phyloP scores from a whole-genome alignment of 2,113 vertebrate species.

The Channa argus region DNA sequence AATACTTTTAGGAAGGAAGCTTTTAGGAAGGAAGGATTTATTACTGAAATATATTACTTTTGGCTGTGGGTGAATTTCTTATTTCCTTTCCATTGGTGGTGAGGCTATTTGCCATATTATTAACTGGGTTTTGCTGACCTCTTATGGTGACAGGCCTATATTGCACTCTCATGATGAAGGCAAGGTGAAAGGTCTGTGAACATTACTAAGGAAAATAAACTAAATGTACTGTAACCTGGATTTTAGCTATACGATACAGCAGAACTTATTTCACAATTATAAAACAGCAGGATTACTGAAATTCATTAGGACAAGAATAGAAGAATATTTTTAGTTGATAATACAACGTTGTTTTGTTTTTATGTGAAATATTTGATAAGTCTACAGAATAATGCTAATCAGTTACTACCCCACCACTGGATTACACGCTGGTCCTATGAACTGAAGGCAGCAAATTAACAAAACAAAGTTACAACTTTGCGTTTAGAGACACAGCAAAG shows the following conservation, averaged over 20 bases:
- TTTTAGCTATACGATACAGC: neutral
- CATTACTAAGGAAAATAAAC: neutral
- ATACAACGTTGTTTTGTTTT: too few relatives aligned
- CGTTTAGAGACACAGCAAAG: neutral
- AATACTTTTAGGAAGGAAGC: too few relatives aligned
- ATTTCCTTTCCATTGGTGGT: neutral
- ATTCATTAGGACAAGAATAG: neutral
- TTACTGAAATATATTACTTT: too few relatives aligned
- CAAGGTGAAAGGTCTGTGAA: neutral
- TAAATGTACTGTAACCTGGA: neutral
- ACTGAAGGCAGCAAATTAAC: neutral
- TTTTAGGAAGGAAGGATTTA: too few relatives aligned
- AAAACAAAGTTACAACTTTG: neutral
- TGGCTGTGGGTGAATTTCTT: too few relatives aligned
- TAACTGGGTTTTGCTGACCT: slow-evolving; percentile 58
- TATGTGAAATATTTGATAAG: neutral
- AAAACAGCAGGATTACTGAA: neutral
- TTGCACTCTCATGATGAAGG: slow-evolving; percentile 38
- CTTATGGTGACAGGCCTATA: slow-evolving; percentile 56
- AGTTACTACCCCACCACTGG: neutral
- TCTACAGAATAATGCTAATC: neutral
- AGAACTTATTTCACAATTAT: neutral
- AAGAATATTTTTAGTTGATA: neutral
- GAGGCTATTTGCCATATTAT: neutral
- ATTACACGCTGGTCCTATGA: neutral